Base-by-base conservation (phyloP, 1,140 invertebrate genomes). In the Magallana ariakensis region DNA sequence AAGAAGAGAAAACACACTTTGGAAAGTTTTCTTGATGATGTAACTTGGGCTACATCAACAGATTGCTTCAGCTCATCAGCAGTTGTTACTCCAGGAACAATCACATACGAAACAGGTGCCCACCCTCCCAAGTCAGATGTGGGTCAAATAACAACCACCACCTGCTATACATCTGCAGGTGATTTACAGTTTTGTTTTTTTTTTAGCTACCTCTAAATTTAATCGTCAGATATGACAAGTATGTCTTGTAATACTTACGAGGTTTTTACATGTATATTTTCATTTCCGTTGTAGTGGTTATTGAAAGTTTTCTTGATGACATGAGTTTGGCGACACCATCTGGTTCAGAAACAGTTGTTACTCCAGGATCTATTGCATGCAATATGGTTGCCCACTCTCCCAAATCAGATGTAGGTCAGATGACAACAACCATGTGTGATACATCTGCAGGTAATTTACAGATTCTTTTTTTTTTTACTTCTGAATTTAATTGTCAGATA, bases 201-300 rank as follows among this genome's bases (percentile, higher is more conserved):
- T 46, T 62, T 62, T 62, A n/a, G 16, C 19, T 16, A 62, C 58
- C 19, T 62, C 58, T 62, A 8, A 62, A 62, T 19, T 62, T 62
- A 62, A 62, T 62, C 19, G 58, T 19, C 5, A 19, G 19, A n/a
- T n/a, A 62, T 19, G 19, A 62, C 58, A 62, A 62, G 58, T 62
- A 5, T 62, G 58, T 19, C 5, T 62, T 16, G 15, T 62, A 62
- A 62, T 62, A n/a, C 58, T 62, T 16, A 62, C 16, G 16, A 62
- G 58, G 58, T 62, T 62, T 62, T 62, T 62, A 62, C 58, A 62
- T 62, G 58, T 62, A n/a, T 62, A 62, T 19, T 62, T 62, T n/a
- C 0, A 62, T 62, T 19, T 62, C 16, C 19, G 58, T 62, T 62
- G 11, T 62, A 62, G 58, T 16, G 15, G 1, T 62, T 15, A n/a